phyloP scores from a whole-genome alignment of 2,888 invertebrate genomes.

The Aphrophora alni region DNA sequence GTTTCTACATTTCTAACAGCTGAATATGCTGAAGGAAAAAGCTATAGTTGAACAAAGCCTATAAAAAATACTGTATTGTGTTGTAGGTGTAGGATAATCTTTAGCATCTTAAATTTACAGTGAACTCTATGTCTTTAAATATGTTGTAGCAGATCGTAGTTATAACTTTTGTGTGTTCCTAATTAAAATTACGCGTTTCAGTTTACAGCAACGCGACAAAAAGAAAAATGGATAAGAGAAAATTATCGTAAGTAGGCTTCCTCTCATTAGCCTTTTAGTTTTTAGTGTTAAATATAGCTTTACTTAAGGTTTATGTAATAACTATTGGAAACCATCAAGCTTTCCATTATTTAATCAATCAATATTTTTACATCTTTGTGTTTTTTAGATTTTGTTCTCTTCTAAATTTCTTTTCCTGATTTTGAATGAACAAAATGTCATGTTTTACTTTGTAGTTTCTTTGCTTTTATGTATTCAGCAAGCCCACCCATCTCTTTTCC shows the following conservation, averaged over 20 bases:
- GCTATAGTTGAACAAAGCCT: neutral
- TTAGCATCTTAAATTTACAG: neutral
- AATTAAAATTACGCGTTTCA: neutral
- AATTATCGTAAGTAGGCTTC: conserved; percentile 57
- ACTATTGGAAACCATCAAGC: neutral
- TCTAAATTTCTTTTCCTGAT: too few relatives aligned
- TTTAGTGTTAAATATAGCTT: neutral
- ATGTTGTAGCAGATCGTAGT: neutral
- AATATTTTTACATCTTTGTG: too few relatives aligned
- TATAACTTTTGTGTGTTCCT: neutral
- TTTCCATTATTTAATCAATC: too few relatives aligned
- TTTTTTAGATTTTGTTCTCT: too few relatives aligned
- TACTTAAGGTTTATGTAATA: neutral
- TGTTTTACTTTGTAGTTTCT: too few relatives aligned
- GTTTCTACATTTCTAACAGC: neutral
- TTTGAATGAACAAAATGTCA: too few relatives aligned
- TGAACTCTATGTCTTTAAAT: neutral
- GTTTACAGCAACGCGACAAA: neutral
- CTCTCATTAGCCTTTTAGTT: neutral
- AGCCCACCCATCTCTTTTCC: too few relatives aligned
- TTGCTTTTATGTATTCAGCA: too few relatives aligned
- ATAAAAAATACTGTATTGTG: neutral
- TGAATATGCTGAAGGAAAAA: neutral
- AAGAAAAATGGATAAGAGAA: conserved; percentile 56
- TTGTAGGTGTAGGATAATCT: neutral